Conservation (phyloP, 2,113 vertebrate species). For the Condylura cristata region DNA sequence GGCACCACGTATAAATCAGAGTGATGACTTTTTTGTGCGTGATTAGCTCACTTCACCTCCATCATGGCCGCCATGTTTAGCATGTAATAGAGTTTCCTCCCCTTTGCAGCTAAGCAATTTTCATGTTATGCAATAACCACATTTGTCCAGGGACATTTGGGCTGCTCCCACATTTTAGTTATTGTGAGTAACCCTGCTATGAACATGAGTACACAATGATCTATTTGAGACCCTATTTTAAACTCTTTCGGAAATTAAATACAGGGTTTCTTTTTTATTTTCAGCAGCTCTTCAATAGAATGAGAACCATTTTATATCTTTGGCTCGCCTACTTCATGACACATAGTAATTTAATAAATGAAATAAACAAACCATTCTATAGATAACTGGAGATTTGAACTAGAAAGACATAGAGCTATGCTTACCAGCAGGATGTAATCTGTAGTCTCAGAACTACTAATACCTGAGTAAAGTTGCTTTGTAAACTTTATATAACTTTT, state of each 20-base stretch:
- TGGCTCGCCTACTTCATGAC: background rate
- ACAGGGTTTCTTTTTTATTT: background rate
- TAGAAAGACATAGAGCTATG: background rate
- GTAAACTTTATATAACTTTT: background rate
- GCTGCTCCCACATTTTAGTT: background rate
- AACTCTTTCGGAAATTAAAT: background rate
- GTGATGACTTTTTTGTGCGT: background rate
- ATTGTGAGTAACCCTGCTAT: background rate
- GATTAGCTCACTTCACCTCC: background rate
- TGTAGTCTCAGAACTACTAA: background rate
- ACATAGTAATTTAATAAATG: background rate
- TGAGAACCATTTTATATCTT: slow-evolving; percentile 4
- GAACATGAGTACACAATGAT: background rate
- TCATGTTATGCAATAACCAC: background rate
- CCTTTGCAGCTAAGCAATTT: background rate
- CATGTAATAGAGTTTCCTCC: background rate
- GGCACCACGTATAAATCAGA: background rate
- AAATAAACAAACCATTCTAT: background rate
- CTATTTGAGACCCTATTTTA: background rate
- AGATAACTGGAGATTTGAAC: background rate
- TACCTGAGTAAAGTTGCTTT: background rate
- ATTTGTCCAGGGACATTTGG: background rate
- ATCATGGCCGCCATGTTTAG: background rate
- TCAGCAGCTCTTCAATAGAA: background rate
- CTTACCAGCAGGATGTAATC: background rate